phyloP scores from a whole-genome alignment of 2,888 invertebrate species.

The Cosmorhoe ocellata region DNA sequence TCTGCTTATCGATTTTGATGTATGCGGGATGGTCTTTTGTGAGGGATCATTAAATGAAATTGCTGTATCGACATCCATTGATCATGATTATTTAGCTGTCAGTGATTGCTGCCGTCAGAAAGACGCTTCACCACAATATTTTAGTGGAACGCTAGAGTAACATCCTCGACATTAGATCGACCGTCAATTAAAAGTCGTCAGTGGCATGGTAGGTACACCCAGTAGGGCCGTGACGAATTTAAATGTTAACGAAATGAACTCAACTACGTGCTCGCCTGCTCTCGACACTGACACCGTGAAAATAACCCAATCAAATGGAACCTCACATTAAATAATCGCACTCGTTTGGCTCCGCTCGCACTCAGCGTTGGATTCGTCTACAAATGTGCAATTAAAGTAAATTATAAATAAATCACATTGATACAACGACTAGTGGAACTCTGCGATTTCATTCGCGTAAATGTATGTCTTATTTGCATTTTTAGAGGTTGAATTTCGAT shows the following conservation, averaged over 20 bases:
- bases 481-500: too few species aligned
- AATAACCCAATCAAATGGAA: conserved; percentile 8
- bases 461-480: too few species aligned
- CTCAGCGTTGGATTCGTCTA: conserved; percentile 9
- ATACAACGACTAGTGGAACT: too few species aligned
- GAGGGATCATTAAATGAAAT: conserved; percentile 61
- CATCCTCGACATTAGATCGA: conserved; percentile 48
- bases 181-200: conserved; percentile 55
- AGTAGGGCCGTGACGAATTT: conserved; percentile 55
- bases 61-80: conserved; percentile 58
- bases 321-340: conserved; percentile 3
- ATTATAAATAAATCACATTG: too few species aligned
- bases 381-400: conserved; percentile 7
- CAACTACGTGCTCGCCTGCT: conserved; percentile 42
- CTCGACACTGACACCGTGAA: conserved; percentile 29
- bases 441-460: too few species aligned
- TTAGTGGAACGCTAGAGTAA: conserved; percentile 24
- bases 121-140: conserved; percentile 25
- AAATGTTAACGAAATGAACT: conserved; percentile 52
- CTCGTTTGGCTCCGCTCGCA: conserved; percentile 5
- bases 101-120: conserved; percentile 44
- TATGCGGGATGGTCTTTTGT: conserved; percentile 59
- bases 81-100: conserved; percentile 62
- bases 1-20: conserved; percentile 59
- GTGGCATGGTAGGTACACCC: conserved; percentile 40